Evolutionary conservation across 1,140 invertebrate species (phyloP), one percentile per base, ranked within the genome.

Genomic region (Procambarus clarkii): DNA sequence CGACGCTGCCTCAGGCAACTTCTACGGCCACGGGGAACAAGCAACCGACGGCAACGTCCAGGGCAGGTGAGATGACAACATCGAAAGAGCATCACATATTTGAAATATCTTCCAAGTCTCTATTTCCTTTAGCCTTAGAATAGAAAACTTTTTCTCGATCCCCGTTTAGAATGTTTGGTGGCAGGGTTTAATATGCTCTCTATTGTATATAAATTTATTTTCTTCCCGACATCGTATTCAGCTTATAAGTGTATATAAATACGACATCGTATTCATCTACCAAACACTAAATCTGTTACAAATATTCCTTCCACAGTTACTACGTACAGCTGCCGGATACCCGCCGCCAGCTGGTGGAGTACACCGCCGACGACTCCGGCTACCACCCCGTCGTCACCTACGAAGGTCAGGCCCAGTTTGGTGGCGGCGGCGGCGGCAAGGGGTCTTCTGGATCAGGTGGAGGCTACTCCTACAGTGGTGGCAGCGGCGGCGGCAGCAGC

Each of bases 351-450:
- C 34, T 11, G 58, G 81, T 83, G 8, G 81, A 83, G 24, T 83
- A 83, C 81, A 69, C 60, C 81, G 81, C 34, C 44, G 81, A 83
- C 15, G 60, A 46, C 34, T 69, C 81, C 15, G 81, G 81, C 81
- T 83, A 83, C 81, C 81, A 83, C 34, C 81, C 81, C 58, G 69
- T 64, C 58, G 34, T 83, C 34, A 83, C 81, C 58, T 83, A 64
- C 60, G 81, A 83, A 50, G 81, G 81, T 60, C 46, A 83, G 81
- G 81, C 81, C 11, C 58, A 83, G 58, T 83, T 69, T 64, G 46
- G 34, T 7, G 58, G 45, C 81, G 50, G 50, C 13, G n/a, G 18
- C 7, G 58, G 45, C 24, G n/a, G 4, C 1, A 18, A 18, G 18
- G 34, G 34, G 34, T 34, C 34, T 34, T 69, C 64, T 3, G 64